A percentile compares a stretch with the other conserved stretches of the same genome.
phyloP scores from a whole-genome alignment of 2,888 invertebrate species.

The Helicoverpa assulta region DNA sequence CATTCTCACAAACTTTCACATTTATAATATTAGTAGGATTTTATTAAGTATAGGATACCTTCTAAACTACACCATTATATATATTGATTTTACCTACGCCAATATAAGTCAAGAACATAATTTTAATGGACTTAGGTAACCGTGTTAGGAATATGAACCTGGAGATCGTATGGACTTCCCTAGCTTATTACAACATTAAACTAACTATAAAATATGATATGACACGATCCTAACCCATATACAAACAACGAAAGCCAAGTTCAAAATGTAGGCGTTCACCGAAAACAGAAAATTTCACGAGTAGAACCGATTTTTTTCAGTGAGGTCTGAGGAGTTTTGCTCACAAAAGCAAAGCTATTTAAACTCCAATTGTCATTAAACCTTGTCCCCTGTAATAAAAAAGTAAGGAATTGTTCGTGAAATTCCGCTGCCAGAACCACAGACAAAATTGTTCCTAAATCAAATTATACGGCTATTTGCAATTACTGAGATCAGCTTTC shows the following conservation, averaged over 20 bases:
- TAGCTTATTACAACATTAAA: constrained; percentile 17
- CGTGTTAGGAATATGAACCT: neutral
- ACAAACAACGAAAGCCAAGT: too few species aligned
- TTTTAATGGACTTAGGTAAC: too few species aligned
- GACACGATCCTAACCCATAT: neutral
- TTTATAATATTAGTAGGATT: too few species aligned
- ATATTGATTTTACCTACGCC: too few species aligned
- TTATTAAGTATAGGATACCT: too few species aligned
- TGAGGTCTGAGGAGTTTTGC: neutral
- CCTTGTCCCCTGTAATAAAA: constrained; percentile 23
- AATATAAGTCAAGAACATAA: too few species aligned
- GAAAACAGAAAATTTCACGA: too few species aligned
- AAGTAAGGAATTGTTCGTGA: constrained; percentile 33
- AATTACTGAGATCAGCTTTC: constrained; percentile 34
- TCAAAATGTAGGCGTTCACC: too few species aligned
- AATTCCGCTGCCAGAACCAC: constrained; percentile 22
- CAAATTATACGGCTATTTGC: constrained; percentile 36
- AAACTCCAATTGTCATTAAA: constrained; percentile 22
- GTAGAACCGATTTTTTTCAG: neutral
- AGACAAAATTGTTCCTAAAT: constrained; percentile 19
- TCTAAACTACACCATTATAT: too few species aligned
- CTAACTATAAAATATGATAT: constrained; percentile 15
- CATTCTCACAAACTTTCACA: too few species aligned
- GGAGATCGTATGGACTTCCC: constrained; percentile 7
- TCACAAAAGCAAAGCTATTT: constrained; percentile 14